Conservation (phyloP, 2,113 vertebrate genomes). For the Podiceps cristatus region DNA sequence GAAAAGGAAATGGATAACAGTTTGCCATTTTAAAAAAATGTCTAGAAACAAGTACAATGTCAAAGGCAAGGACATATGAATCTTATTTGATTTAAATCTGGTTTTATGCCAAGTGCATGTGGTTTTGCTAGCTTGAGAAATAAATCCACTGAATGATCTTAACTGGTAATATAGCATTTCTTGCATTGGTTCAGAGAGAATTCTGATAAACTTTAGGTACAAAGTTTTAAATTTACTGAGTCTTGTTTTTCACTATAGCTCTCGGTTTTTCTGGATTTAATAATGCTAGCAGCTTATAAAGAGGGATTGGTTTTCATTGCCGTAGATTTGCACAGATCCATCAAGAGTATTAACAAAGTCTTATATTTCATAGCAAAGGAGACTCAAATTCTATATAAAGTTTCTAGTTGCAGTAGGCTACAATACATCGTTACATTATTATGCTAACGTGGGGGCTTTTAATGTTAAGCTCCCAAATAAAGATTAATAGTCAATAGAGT, state of each 20-base stretch:
- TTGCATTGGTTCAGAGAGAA: neutral
- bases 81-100: neutral
- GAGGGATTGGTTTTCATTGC: neutral
- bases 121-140: constrained; percentile 37
- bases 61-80: neutral
- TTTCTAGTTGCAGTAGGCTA: neutral
- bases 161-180: neutral
- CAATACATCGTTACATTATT: neutral
- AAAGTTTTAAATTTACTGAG: neutral
- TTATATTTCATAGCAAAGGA: neutral
- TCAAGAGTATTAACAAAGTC: neutral
- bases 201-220: neutral
- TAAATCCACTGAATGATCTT: neutral
- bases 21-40: neutral
- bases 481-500: neutral
- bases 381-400: neutral
- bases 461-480: constrained; percentile 26
- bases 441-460: neutral
- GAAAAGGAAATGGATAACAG: neutral
- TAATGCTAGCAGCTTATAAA: neutral
- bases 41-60: neutral
- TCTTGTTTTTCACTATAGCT: neutral
- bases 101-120: neutral
- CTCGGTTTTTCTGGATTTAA: neutral
- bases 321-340: neutral